Base-by-base conservation (phyloP, 2,797 vertebrate genomes). In the Heterohyrax brucei region DNA sequence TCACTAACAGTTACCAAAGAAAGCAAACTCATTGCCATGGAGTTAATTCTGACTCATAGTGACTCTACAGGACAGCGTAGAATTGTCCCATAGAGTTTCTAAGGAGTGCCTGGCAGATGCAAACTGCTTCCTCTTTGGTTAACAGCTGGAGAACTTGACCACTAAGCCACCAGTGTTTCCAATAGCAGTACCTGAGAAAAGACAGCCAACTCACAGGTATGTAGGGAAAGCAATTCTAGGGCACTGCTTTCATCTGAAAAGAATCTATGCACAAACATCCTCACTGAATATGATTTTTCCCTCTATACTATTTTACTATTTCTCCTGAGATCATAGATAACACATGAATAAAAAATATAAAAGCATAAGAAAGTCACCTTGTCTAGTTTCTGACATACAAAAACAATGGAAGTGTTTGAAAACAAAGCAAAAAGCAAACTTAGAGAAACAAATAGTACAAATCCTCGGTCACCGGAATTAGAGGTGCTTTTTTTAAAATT, bases 401-500 rank as follows among this genome's bases (percentile, higher is more conserved):
- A 26, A 83, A 89, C 53, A 77, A 64, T 26, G 6, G 70, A 87
- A 62, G n/a, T 78, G 1, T 53, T 86, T 62, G 56, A 68, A 85
- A 84, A 90, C 28, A 56, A 78, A 95, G 81, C 10, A 61, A 68
- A 91, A 56, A 66, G 24, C 22, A 44, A 79, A 89, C 53, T 24
- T n/a, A 64, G 33, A 89, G 64, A 75, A 39, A 88, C 64, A 68
- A 30, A 1, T 44, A 50, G 28, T n/a, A 68, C 10, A 94, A 72
- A 26, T 59, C 21, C 30, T 53, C 91, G 21, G 56, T 26, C 62
- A 64, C 6, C 81, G 14, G 22, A 92, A 68, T 61, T 50, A 77
- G 24, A 44, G 33, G 2, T 21, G 14, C 1, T 24, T 10, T 66
- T 12, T 13, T 64, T 39, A 24, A 24, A 48, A 66, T 79, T 76